Percentiles rank a stretch among this genome's conserved stretches.
These are phyloP conservation scores for Rhinopithecus roxellana DNA, from an alignment of 2,113 vertebrate genomes.

Conservation along the genomic window DNA sequence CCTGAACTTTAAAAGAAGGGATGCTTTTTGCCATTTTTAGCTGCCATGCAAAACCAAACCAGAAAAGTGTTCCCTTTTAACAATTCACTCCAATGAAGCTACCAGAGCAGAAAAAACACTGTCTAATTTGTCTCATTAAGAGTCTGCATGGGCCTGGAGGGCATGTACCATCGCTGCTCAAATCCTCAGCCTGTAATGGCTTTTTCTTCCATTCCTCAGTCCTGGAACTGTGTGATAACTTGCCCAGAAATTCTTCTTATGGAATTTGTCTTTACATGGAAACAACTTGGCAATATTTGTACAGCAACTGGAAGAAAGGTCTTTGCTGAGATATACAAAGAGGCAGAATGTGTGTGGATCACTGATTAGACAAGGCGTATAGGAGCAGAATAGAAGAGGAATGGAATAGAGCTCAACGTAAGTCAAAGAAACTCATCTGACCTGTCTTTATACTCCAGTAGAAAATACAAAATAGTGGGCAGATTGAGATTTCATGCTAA, in stretches of 20 bases:
- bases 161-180: neutral
- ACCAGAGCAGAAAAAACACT: neutral
- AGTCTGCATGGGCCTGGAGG: neutral
- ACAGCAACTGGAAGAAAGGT: constrained; percentile 25
- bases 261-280: neutral
- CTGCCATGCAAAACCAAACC: neutral
- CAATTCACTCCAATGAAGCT: neutral
- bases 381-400: neutral
- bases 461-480: neutral
- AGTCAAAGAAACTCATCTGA: neutral
- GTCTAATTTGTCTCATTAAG: neutral
- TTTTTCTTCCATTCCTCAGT: neutral
- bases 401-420: neutral
- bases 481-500: neutral
- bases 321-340: constrained; percentile 17
- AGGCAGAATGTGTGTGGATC: neutral
- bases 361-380: neutral
- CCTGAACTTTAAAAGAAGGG: neutral
- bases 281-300: constrained; percentile 7
- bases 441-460: neutral
- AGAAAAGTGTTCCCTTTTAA: neutral
- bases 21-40: neutral
- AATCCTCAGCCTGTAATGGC: neutral
- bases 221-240: constrained; percentile 47
- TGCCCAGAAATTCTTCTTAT: neutral